Evolutionary conservation across 2,888 invertebrate genomes (phyloP).

Genomic region (Theretra japonica): DNA sequence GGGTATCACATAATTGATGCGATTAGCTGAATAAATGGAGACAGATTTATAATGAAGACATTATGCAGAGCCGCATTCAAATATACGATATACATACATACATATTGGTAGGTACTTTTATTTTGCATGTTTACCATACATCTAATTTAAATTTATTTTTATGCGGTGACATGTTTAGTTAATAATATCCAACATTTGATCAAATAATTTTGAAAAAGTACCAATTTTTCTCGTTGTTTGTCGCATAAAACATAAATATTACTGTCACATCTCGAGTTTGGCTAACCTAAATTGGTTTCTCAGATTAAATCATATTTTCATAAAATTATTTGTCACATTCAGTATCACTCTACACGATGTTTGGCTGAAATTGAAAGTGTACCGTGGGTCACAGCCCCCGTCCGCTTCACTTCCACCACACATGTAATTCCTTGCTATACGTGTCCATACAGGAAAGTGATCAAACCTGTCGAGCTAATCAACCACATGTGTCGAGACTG

Average conservation of each 20-base stretch:
- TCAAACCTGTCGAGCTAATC: slow-evolving; percentile 48
- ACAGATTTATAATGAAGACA: slow-evolving; percentile 53
- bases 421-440: slow-evolving; percentile 10
- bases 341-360: neutral
- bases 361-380: neutral
- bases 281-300: too few relatives aligned
- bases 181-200: too few relatives aligned
- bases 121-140: neutral
- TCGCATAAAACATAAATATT: too few relatives aligned
- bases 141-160: too few relatives aligned
- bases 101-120: neutral
- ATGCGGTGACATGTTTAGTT: too few relatives aligned
- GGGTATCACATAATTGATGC: slow-evolving; percentile 36
- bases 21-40: slow-evolving; percentile 41
- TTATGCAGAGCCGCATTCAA: slow-evolving; percentile 40
- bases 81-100: neutral
- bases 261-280: too few relatives aligned
- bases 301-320: too few relatives aligned
- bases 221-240: too few relatives aligned
- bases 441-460: slow-evolving; percentile 49
- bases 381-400: neutral
- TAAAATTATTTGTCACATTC: too few relatives aligned
- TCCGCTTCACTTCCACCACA: neutral
- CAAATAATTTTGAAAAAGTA: too few relatives aligned
- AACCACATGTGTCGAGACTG: slow-evolving; percentile 38